Evolutionary conservation across 1,140 invertebrate genomes (phyloP).

Genomic region (Frieseomelitta varia): DNA sequence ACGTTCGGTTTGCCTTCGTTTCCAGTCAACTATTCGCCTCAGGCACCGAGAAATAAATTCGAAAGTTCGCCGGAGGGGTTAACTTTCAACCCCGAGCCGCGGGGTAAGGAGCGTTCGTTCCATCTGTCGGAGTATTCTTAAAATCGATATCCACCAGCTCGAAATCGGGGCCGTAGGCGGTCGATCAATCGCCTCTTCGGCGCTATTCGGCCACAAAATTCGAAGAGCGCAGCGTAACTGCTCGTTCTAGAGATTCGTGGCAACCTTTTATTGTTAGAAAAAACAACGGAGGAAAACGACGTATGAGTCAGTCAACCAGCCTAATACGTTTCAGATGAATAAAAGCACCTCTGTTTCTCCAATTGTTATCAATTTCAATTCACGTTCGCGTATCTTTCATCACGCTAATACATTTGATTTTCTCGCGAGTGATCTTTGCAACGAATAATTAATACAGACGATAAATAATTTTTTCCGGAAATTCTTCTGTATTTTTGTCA

Average conservation of each 20-base stretch:
- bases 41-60: neutral
- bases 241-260: neutral
- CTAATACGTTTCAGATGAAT: neutral
- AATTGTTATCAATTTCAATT: too few species aligned
- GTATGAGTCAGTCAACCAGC: neutral
- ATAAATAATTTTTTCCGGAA: too few species aligned
- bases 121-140: neutral
- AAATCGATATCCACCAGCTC: conserved; percentile 4
- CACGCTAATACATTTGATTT: too few species aligned
- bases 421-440: too few species aligned
- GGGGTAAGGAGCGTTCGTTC: neutral
- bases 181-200: neutral
- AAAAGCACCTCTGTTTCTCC: too few species aligned
- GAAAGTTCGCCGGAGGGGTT: neutral
- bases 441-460: too few species aligned
- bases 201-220: neutral
- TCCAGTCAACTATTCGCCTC: too few species aligned
- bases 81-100: neutral
- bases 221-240: neutral
- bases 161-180: neutral
- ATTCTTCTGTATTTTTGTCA: too few species aligned
- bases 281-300: neutral
- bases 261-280: neutral
- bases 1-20: neutral
- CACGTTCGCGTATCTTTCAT: too few species aligned